Percentiles rank a stretch among this genome's conserved stretches.
Conservation (phyloP, 2,888 invertebrate genomes). For the Gymnocheta viridis region DNA sequence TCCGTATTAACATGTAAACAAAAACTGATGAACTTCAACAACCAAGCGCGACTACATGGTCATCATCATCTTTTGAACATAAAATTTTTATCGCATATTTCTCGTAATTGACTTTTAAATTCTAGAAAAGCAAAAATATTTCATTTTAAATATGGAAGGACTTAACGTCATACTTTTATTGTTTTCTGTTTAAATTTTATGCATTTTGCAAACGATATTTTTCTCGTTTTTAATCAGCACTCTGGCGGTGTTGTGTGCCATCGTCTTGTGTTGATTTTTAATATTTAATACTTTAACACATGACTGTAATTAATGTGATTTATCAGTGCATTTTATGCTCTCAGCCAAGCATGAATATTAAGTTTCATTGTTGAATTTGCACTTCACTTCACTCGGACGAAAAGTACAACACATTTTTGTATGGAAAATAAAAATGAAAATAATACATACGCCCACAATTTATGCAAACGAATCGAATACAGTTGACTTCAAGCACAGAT, state of each 20-base stretch:
- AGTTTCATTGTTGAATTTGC: constrained; percentile 51
- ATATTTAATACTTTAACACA: constrained; percentile 66
- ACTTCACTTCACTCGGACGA: background rate
- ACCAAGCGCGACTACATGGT: background rate
- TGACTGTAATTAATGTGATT: constrained; percentile 68
- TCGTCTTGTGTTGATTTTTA: constrained; percentile 54
- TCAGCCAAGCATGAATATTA: constrained; percentile 61
- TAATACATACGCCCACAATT: constrained; percentile 22
- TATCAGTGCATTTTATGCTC: constrained; percentile 65
- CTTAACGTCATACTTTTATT: background rate
- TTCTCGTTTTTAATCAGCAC: background rate
- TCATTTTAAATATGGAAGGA: background rate
- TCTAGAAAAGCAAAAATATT: background rate
- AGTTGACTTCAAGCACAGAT: constrained; percentile 52
- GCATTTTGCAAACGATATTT: background rate
- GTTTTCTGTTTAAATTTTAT: background rate
- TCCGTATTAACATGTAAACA: background rate
- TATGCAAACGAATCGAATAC: background rate
- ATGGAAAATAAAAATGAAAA: constrained; percentile 8
- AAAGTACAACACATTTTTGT: background rate
- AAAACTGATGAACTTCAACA: background rate
- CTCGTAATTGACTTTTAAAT: constrained; percentile 43
- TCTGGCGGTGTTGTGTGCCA: background rate
- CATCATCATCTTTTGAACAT: background rate
- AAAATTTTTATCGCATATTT: background rate